Evolutionary conservation across 2,797 vertebrate species (phyloP).

Genomic region (Notoglanidium macrostoma): DNA sequence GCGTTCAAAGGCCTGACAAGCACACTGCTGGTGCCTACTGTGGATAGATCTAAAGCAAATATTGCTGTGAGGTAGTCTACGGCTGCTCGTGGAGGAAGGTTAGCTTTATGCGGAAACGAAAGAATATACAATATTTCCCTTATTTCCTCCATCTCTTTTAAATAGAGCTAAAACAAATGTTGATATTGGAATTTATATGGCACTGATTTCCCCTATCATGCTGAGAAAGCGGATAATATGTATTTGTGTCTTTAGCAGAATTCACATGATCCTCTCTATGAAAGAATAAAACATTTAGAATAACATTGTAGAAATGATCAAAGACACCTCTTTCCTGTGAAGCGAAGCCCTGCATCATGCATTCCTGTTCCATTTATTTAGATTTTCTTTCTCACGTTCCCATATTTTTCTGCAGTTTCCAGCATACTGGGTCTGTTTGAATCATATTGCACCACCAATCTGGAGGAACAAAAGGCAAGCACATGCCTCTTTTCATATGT

Average conservation of each 20-base stretch:
- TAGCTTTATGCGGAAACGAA: conserved; percentile 56
- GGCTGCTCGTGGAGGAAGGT: conserved; percentile 44
- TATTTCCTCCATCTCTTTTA: conserved; percentile 58
- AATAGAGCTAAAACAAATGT: conserved; percentile 62
- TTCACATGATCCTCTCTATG: conserved; percentile 43
- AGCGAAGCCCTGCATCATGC: neutral
- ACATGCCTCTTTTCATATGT: conserved; percentile 20
- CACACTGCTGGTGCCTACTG: conserved; percentile 44
- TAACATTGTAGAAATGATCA: conserved; percentile 12
- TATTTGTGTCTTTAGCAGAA: conserved; percentile 56
- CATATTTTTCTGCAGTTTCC: conserved; percentile 27
- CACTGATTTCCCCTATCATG: conserved; percentile 49
- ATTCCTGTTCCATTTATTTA: neutral
- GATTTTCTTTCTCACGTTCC: neutral
- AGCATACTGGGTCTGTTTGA: neutral
- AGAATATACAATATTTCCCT: conserved; percentile 62
- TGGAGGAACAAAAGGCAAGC: conserved; percentile 33
- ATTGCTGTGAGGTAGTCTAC: conserved; percentile 57
- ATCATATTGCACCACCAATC: conserved; percentile 13
- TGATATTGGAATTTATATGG: conserved; percentile 60
- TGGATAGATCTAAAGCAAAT: conserved; percentile 60
- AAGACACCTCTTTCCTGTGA: conserved; percentile 20
- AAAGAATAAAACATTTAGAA: conserved; percentile 30
- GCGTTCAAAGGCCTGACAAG: conserved; percentile 58
- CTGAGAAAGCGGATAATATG: conserved; percentile 57